Evolutionary conservation across 1,140 invertebrate species (phyloP), one percentile per base, ranked within the genome.

Genomic region (Drosophila kikkawai): DNA sequence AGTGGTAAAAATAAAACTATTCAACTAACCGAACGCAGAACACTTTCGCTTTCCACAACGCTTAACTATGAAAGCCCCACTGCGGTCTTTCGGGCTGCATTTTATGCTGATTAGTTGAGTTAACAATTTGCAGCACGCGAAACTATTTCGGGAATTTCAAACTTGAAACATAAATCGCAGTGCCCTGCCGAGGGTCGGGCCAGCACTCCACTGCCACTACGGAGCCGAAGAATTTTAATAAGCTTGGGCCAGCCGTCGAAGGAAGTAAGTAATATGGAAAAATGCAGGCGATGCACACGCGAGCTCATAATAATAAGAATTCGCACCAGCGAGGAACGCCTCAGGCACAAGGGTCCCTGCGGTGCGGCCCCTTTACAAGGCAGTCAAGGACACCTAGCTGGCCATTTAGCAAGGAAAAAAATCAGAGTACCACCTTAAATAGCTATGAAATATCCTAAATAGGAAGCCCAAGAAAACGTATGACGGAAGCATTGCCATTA

Each of bases 31-130:
- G 47, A 51, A 64, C 58, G 78, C 47, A 11, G 45, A 84, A 88
- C 85, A 90, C 84, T 88, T 88, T 84, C 69, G 66, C 73, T 87
- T 63, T 80, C 39, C 42, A n/a, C 26, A 17, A 19, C 15, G 53
- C 34, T 53, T 39, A 34, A 15, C 19, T 19, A 7, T 29, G 39
- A 34, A 34, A 34, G 22, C 75, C 50, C 32, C 22, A 47, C 61
- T 68, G 65, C 50, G 55, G 63, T 68, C 64, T 37, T 58, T 58
- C 36, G 41, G 36, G 15, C 65, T 75, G 75, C 80, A 79, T 90
- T 85, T 90, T 90, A 88, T 88, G 85, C 79, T 88, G 85, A 90
- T 88, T 88, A 90, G 86, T 71, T 76, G 75, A 68, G 81, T 90
- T 90, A 88, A 90, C 79, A 85, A 90, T 88, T 88, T 88, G 51